Evolutionary conservation across 1,140 invertebrate species (phyloP).

Genomic region (Zelostemma sp.): DNA sequence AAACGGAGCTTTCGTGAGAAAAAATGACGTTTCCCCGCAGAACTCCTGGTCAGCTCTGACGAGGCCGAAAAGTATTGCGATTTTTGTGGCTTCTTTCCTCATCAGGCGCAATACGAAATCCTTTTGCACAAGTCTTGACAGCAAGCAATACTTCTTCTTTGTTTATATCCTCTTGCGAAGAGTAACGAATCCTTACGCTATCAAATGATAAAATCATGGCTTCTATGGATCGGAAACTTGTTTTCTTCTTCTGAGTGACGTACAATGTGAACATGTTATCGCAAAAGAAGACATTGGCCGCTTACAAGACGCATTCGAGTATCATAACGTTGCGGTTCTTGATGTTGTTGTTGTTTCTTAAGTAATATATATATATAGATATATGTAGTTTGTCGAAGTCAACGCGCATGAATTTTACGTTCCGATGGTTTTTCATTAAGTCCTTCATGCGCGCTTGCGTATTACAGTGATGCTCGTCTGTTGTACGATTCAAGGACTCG

Average conservation of each 20-base stretch:
- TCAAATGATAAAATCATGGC: too few species aligned
- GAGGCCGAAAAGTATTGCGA: background rate
- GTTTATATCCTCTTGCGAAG: constrained; percentile 50
- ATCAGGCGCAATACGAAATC: constrained; percentile 7
- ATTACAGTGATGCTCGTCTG: constrained; percentile 19
- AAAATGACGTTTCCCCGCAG: too few species aligned
- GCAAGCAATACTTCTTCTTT: background rate
- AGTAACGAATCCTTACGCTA: too few species aligned
- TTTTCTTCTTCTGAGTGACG: too few species aligned
- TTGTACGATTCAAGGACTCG: constrained; percentile 40
- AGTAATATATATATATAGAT: constrained; percentile 11
- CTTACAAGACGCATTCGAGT: constrained; percentile 8
- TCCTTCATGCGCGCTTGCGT: constrained; percentile 24
- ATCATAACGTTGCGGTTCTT: constrained; percentile 10
- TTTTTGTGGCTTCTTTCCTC: background rate
- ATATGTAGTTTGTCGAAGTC: constrained; percentile 31
- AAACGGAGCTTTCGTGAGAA: constrained; percentile 1
- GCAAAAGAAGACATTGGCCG: constrained; percentile 54
- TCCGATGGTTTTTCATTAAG: constrained; percentile 35
- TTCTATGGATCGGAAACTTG: too few species aligned
- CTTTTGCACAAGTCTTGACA: constrained; percentile 2
- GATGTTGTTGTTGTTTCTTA: constrained; percentile 18
- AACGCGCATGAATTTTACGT: constrained; percentile 20
- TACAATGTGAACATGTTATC: constrained; percentile 68
- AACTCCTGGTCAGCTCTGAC: background rate